Evolutionary conservation across 1,140 invertebrate species (phyloP).

Genomic region (Drosophila prosaltans): DNA sequence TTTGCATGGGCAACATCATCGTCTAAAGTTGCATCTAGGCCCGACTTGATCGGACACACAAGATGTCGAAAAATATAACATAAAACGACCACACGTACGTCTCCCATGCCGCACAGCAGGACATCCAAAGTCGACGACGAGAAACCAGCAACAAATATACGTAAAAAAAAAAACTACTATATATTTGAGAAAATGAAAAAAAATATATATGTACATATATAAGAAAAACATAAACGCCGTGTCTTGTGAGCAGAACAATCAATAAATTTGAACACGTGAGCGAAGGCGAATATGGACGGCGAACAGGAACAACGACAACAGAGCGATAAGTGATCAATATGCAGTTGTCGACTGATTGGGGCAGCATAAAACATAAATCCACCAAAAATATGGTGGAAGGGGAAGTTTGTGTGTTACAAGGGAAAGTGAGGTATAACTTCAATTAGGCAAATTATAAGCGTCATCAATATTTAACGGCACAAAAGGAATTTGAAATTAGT

Average conservation of each 20-base stretch:
- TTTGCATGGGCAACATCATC: constrained; percentile 57
- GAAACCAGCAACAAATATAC: constrained; percentile 18
- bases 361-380: constrained; percentile 43
- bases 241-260: constrained; percentile 78
- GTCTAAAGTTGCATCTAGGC: constrained; percentile 68
- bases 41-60: constrained; percentile 57
- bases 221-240: constrained; percentile 56
- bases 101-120: constrained; percentile 81
- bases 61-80: constrained; percentile 81
- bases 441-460: constrained; percentile 1
- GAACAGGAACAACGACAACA: constrained; percentile 43
- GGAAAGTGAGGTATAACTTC: constrained; percentile 21
- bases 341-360: constrained; percentile 74
- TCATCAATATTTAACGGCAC: neutral
- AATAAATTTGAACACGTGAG: constrained; percentile 83
- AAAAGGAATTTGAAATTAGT: no score
- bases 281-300: constrained; percentile 62
- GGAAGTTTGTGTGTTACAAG: neutral
- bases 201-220: no score
- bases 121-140: constrained; percentile 41
- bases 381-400: neutral
- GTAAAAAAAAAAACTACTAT: constrained; percentile 19
- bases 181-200: neutral
- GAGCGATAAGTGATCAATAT: constrained; percentile 71
- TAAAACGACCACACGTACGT: constrained; percentile 81